These are phyloP conservation scores for Eclectus roratus DNA, from an alignment of 2,113 vertebrate species.

Conservation along the genomic window DNA sequence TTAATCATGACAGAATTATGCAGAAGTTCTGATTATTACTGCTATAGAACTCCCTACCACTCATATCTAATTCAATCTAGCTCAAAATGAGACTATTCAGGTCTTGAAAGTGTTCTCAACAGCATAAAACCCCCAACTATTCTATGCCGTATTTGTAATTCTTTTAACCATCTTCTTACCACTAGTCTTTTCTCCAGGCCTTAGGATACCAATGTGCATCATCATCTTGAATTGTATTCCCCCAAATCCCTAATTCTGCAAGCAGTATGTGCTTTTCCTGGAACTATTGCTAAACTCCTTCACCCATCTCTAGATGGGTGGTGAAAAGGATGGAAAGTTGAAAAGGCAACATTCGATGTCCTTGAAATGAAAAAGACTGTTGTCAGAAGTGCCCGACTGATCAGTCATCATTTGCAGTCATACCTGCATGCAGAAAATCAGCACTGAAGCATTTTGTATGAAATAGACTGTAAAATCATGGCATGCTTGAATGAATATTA, in stretches of 20 bases:
- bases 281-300: background rate
- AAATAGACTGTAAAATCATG: conserved; percentile 56
- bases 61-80: background rate
- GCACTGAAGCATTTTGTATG: conserved; percentile 28
- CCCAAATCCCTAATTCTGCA: background rate
- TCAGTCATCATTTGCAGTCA: conserved; percentile 48
- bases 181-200: background rate
- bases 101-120: background rate
- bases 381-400: conserved; percentile 11
- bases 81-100: background rate
- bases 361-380: conserved; percentile 8
- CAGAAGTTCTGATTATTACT: background rate
- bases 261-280: background rate
- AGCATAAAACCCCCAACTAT: background rate
- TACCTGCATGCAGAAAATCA: conserved; percentile 35
- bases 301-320: background rate
- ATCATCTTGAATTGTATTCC: background rate
- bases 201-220: background rate
- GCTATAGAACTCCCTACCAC: background rate
- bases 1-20: background rate
- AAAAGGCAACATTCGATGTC: conserved; percentile 1
- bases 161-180: background rate
- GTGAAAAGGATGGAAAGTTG: background rate
- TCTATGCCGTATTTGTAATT: background rate
- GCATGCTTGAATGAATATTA: conserved; percentile 12